Conservation (phyloP, 1,140 invertebrate species). For the Aphidius ervi region DNA sequence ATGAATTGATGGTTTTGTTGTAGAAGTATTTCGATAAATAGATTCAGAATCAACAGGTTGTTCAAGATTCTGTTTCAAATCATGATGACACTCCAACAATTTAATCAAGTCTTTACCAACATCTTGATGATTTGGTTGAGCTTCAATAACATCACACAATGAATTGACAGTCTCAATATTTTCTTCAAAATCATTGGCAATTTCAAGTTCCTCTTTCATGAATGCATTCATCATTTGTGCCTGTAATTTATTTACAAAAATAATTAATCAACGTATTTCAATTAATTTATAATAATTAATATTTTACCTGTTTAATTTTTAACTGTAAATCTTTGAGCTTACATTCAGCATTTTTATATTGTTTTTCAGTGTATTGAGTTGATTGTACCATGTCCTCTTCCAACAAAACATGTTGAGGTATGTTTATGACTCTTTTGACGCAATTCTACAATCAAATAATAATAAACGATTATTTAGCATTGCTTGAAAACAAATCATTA, state of each 20-base stretch:
- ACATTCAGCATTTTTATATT: constrained; percentile 28
- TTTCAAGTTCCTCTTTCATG: constrained; percentile 37
- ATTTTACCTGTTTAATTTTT: constrained; percentile 34
- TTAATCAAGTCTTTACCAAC: constrained; percentile 20
- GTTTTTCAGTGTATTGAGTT: constrained; percentile 35
- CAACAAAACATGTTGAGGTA: constrained; percentile 38
- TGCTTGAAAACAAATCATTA: too few relatives aligned
- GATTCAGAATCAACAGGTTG: background rate
- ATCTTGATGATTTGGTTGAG: constrained; percentile 16
- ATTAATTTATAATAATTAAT: constrained; percentile 4
- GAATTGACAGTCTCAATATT: constrained; percentile 21
- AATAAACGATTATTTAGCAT: too few relatives aligned
- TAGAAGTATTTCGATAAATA: background rate
- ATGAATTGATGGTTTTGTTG: background rate
- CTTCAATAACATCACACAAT: constrained; percentile 28
- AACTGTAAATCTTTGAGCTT: constrained; percentile 34
- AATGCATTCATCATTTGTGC: constrained; percentile 31
- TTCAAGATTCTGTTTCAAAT: background rate
- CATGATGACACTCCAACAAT: constrained; percentile 20
- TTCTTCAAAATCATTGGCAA: constrained; percentile 27
- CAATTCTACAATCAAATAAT: constrained; percentile 27
- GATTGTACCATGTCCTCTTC: constrained; percentile 38
- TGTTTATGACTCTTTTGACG: constrained; percentile 32
- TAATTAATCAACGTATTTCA: constrained; percentile 4
- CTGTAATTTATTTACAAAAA: constrained; percentile 26